Conservation (phyloP, 1,140 invertebrate genomes). For the Lordiphosa collinella region DNA sequence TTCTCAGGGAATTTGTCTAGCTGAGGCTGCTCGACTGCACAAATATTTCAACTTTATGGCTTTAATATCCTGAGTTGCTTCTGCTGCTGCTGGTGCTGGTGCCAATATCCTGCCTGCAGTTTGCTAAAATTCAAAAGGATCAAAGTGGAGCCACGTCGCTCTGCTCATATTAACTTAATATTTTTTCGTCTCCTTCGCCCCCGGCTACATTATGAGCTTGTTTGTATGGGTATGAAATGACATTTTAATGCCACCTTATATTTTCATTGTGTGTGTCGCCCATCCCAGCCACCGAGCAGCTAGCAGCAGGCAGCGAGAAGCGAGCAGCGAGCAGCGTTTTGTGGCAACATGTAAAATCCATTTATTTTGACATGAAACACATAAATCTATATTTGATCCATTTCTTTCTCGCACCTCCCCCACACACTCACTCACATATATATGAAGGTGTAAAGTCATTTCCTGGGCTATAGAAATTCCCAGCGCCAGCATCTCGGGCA, state of each 20-base stretch:
- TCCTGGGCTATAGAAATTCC: slow-evolving; percentile 33
- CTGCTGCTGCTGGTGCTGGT: slow-evolving; percentile 14
- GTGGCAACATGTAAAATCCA: slow-evolving; percentile 73
- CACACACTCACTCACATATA: slow-evolving; percentile 1
- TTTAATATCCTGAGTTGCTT: slow-evolving; percentile 48
- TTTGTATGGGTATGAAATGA: slow-evolving; percentile 62
- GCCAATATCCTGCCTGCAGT: slow-evolving; percentile 51
- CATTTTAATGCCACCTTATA: slow-evolving; percentile 70
- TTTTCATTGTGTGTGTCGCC: slow-evolving; percentile 61
- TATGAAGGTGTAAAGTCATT: slow-evolving; percentile 59
- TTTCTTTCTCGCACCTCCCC: slow-evolving; percentile 29
- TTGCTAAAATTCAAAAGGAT: slow-evolving; percentile 44
- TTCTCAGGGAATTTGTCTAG: slow-evolving; percentile 42
- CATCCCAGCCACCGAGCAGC: slow-evolving; percentile 5
- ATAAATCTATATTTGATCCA: slow-evolving; percentile 75
- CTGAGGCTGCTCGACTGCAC: slow-evolving; percentile 11
- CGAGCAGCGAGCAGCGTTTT: slow-evolving; percentile 33
- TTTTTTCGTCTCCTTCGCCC: slow-evolving; percentile 22
- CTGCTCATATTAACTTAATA: slow-evolving; percentile 53
- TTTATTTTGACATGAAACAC: slow-evolving; percentile 72
- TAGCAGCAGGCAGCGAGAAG: slow-evolving; percentile 11
- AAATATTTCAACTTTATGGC: slow-evolving; percentile 51
- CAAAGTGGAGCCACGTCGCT: slow-evolving; percentile 14
- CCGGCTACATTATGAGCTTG: slow-evolving; percentile 33
- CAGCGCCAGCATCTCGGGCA: background rate